Conservation (phyloP, 2,888 invertebrate genomes). For the Habrosyne pyritoides region DNA sequence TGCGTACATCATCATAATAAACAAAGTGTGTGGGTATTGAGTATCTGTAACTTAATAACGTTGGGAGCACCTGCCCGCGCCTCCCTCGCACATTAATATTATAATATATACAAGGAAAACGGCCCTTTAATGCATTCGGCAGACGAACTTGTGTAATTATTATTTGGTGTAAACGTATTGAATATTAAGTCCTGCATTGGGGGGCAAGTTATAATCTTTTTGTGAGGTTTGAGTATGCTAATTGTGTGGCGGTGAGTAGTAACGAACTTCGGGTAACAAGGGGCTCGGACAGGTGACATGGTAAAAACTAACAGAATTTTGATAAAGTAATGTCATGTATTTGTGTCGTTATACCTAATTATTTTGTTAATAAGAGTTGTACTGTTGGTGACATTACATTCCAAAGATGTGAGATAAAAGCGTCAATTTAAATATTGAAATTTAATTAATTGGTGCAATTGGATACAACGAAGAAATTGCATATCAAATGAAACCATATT, state of each 20-base stretch:
- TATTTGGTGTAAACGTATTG: conserved; percentile 81
- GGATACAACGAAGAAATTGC: not conserved
- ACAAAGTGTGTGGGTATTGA: conserved; percentile 58
- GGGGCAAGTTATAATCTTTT: conserved; percentile 69
- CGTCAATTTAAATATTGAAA: not conserved
- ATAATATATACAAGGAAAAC: conserved; percentile 72
- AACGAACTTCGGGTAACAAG: conserved; percentile 52
- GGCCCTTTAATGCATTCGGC: conserved; percentile 70
- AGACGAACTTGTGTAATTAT: conserved; percentile 73
- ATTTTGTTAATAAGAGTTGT: conserved; percentile 20
- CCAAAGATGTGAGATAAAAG: not conserved
- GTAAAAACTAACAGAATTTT: conserved; percentile 65
- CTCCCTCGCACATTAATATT: conserved; percentile 66
- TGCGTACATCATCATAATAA: conserved; percentile 55
- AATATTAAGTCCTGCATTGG: conserved; percentile 68
- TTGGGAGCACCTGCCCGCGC: conserved; percentile 67
- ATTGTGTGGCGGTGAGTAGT: conserved; percentile 47
- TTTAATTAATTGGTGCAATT: not conserved
- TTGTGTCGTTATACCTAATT: conserved; percentile 28
- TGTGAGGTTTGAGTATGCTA: conserved; percentile 71
- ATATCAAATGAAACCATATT: not conserved
- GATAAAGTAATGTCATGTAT: conserved; percentile 54
- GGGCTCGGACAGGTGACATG: conserved; percentile 65
- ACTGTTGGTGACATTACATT: conserved; percentile 9
- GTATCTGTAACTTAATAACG: conserved; percentile 72